Percentiles rank a stretch among this genome's conserved stretches.
These are phyloP conservation scores for Acanthurus tractus DNA, from an alignment of 2,797 vertebrate genomes.

Conservation along the genomic window DNA sequence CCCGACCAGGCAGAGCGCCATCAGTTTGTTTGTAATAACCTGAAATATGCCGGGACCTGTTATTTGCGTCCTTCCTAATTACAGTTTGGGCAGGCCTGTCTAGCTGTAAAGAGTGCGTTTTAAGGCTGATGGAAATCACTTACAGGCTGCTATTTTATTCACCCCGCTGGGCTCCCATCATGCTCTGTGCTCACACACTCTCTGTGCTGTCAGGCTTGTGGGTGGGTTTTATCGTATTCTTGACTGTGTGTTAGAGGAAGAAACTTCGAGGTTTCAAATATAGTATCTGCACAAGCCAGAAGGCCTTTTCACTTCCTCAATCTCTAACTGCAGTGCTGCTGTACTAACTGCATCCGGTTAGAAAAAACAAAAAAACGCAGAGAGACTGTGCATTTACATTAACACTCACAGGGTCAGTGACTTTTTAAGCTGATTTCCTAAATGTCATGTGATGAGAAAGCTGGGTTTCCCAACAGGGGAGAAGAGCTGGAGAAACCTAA, in stretches of 20 bases:
- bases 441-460: slow-evolving; percentile 2
- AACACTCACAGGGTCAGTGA: not conserved
- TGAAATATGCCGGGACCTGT: slow-evolving; percentile 76
- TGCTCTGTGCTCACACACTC: slow-evolving; percentile 36
- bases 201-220: slow-evolving; percentile 9
- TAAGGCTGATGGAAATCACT: slow-evolving; percentile 73
- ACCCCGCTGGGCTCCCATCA: slow-evolving; percentile 47
- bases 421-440: slow-evolving; percentile 7
- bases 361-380: not conserved
- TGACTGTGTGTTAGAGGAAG: slow-evolving; percentile 30
- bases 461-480: not conserved
- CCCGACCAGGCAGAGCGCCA: slow-evolving; percentile 55
- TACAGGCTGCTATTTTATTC: slow-evolving; percentile 57
- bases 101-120: slow-evolving; percentile 65
- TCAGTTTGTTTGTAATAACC: slow-evolving; percentile 80
- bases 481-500: too few relatives aligned
- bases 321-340: slow-evolving; percentile 25
- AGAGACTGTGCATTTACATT: not conserved
- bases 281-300: slow-evolving; percentile 34
- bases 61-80: slow-evolving; percentile 82
- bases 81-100: slow-evolving; percentile 61
- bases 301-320: slow-evolving; percentile 59
- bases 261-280: slow-evolving; percentile 47
- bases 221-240: slow-evolving; percentile 9
- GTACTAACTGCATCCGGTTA: not conserved